These are phyloP conservation scores for Stenichneumon culpator DNA, from an alignment of 2,888 invertebrate genomes.

Conservation along the genomic window DNA sequence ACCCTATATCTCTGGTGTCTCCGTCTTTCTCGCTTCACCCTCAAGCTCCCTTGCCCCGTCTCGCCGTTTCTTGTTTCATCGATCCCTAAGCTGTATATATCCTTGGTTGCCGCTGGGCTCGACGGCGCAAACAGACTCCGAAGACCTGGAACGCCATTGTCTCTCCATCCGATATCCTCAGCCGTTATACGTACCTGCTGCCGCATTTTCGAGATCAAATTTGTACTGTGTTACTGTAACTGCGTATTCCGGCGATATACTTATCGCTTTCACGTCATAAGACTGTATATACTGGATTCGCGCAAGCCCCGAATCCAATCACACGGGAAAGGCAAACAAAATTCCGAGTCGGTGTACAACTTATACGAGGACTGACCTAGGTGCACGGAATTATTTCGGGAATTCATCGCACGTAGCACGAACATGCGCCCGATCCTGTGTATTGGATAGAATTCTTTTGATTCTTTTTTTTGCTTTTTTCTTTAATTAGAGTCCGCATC, in stretches of 20 bases:
- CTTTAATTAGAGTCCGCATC: conserved; percentile 46
- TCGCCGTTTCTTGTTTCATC: conserved; percentile 38
- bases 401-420: conserved; percentile 44
- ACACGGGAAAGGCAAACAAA: conserved; percentile 33
- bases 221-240: conserved; percentile 19
- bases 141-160: conserved; percentile 8
- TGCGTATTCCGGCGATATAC: conserved; percentile 24
- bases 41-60: conserved; percentile 38
- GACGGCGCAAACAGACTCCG: conserved; percentile 46
- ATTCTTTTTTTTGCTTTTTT: conserved; percentile 38
- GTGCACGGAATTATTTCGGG: conserved; percentile 20
- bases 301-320: conserved; percentile 50
- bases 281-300: conserved; percentile 8
- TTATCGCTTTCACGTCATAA: not conserved
- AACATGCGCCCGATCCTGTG: conserved; percentile 9
- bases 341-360: conserved; percentile 3
- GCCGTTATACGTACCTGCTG: conserved; percentile 3
- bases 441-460: conserved; percentile 46
- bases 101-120: conserved; percentile 43
- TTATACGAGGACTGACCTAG: not conserved
- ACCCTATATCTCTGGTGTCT: not conserved
- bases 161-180: conserved; percentile 13
- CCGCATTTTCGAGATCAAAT: conserved; percentile 30
- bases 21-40: not conserved
- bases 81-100: conserved; percentile 12